Base-by-base conservation (phyloP, 1,140 invertebrate species). In the Lordiphosa clarofinis region DNA sequence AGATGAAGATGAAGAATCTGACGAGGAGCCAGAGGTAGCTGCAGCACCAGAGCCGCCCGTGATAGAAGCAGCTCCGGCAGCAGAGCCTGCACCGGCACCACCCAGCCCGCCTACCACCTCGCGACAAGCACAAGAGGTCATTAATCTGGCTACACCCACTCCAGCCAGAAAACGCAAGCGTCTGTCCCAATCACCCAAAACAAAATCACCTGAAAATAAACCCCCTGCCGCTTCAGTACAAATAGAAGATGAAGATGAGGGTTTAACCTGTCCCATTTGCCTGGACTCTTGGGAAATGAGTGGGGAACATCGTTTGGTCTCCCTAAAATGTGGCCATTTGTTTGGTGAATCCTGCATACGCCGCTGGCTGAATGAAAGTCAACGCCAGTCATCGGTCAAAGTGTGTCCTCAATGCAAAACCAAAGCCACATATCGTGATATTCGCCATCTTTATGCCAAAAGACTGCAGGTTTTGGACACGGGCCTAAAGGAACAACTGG, bases 341-440 rank as follows among this genome's bases (percentile, higher is more conserved):
- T 98, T 97, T 90, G 97, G 97, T 0, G 89, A 93, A 5, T 92
- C 91, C 42, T 98, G 97, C 87, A 95, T 98, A 13, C 90, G 93
- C 33, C 91, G 93, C 42, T 98, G 96, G 97, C 84, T 98, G 1
- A 87, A 73, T 6, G 86, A 89, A 35, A 86, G 86, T 36, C 61
- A 60, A 6, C 75, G 69, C 3, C 89, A 89, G 46, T 87, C 89
- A 0, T 90, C 89, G 4, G 87, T 90, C 2, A 90, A 91, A 28
- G 87, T 87, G 4, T 98, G 97, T 89, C 97, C 97, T 0, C 95
- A 95, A 43, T 98, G 97, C 87, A 98, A 98, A 88, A 91, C 91
- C 19, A 94, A 93, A 89, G 94, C 96, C 0, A 82, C 89, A 4
- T 86, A 92, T 12, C 92, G 91, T 71, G 96, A 98, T 79, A 92